Percentiles rank a stretch among this genome's conserved stretches.
Conservation (phyloP, 1,140 invertebrate genomes). For the Kradibia gibbosae region DNA sequence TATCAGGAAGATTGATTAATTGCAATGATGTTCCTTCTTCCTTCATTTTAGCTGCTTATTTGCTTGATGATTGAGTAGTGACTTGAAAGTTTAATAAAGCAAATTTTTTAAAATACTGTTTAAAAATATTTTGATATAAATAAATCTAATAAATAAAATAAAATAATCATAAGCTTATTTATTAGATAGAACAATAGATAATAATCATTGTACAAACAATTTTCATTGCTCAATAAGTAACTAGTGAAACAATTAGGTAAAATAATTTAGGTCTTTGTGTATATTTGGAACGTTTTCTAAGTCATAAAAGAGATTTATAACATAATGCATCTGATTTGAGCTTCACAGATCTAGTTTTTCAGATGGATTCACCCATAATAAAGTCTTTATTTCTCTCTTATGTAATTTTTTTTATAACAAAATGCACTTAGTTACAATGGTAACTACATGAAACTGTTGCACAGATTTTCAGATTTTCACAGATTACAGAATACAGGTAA, state of each 20-base stretch:
- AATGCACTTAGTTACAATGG: too few relatives aligned
- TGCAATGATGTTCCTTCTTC: slow-evolving; percentile 47
- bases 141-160: not conserved
- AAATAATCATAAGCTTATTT: not conserved
- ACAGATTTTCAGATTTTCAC: too few relatives aligned
- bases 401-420: too few relatives aligned
- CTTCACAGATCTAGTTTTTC: too few relatives aligned
- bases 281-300: not conserved
- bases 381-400: too few relatives aligned
- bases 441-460: too few relatives aligned
- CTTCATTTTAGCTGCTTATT: slow-evolving; percentile 23
- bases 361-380: too few relatives aligned
- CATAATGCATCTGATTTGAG: too few relatives aligned
- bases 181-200: not conserved
- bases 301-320: too few relatives aligned
- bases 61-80: not conserved
- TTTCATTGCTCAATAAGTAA: slow-evolving; percentile 14
- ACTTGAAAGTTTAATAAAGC: too few relatives aligned
- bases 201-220: not conserved
- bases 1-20: slow-evolving; percentile 78
- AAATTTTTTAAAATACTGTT: not conserved
- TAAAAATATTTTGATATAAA: not conserved
- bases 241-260: not conserved
- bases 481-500: too few relatives aligned
- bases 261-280: not conserved